Base-by-base conservation (phyloP, 2,113 vertebrate species). In the Albula glossodonta region DNA sequence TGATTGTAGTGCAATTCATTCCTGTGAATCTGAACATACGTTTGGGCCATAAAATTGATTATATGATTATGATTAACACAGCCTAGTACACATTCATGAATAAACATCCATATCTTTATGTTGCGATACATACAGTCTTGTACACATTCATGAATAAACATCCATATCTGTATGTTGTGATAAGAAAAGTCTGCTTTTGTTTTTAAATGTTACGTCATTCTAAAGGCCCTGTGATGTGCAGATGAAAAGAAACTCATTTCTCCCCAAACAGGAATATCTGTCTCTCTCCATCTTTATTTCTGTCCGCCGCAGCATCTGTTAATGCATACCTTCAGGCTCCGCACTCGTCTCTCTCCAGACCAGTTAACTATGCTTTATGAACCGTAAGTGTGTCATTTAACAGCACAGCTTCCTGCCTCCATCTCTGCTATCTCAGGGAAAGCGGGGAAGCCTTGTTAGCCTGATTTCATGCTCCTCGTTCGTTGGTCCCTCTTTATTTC, bases 371-470 rank as follows among this genome's bases (percentile, higher is more conserved):
- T 86, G 84, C 84, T 83, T 85, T 80, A 52, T 83, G 84, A 83
- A 85, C 84, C 84, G 77, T 63, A 86, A 88, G 84, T 53, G 70
- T 86, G 84, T 83, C 84, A 86, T 85, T 86, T 83, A 82, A 79
- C 48, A 19, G 48, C 84, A 77, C 79, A 53, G 79, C 50, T 51
- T 70, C 52, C 53, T 49, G 50, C 13, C 57, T 52, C 63, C 51
- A 48, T 85, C 86, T 53, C 52, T 17, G 78, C 84, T 80, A 57
- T 60, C 25, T 49, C 22, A 6, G n/a, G n/a, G 51, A 85, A 77
- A 25, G 41, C 81, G 15, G 81, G 31, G 85, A 82, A 41, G 63
- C 50, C 80, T 82, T 86, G 85, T 86, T 86, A 56, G 74, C 19
- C 22, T 8, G 70, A 84, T 66, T 84, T 51, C 12, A 50, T 17